phyloP scores from a whole-genome alignment of 2,797 vertebrate genomes.

The Acanthurus leucopareius region DNA sequence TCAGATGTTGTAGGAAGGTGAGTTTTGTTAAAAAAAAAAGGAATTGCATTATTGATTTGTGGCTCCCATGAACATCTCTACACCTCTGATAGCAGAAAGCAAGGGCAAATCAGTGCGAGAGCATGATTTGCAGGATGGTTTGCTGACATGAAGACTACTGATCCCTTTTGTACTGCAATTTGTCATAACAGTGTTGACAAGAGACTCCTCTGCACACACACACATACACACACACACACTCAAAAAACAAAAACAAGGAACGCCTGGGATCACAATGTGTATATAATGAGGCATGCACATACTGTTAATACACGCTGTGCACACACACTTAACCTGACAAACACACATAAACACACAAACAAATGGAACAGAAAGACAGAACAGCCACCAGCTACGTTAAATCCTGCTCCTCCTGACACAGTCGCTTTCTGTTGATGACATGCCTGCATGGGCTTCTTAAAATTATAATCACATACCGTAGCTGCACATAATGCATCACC shows the following conservation, averaged over 20 bases:
- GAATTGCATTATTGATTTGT: slow-evolving; percentile 68
- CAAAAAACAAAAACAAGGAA: slow-evolving; percentile 35
- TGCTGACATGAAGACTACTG: slow-evolving; percentile 68
- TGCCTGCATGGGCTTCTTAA: slow-evolving; percentile 18
- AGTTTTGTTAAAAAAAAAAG: slow-evolving; percentile 46
- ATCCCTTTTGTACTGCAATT: slow-evolving; percentile 79
- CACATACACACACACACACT: neutral
- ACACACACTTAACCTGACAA: slow-evolving; percentile 28
- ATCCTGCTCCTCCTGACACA: slow-evolving; percentile 30
- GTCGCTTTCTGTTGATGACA: slow-evolving; percentile 25
- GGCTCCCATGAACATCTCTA: slow-evolving; percentile 50
- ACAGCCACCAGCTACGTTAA: slow-evolving; percentile 28
- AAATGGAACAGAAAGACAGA: slow-evolving; percentile 6
- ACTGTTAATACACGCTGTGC: slow-evolving; percentile 45
- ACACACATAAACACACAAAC: slow-evolving; percentile 28
- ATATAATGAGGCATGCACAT: slow-evolving; percentile 58
- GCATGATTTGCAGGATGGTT: slow-evolving; percentile 49
- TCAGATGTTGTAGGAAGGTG: slow-evolving; percentile 12
- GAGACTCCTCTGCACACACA: slow-evolving; percentile 55
- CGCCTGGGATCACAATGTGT: slow-evolving; percentile 53
- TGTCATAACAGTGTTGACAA: slow-evolving; percentile 79
- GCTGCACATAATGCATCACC: neutral
- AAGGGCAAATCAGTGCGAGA: slow-evolving; percentile 22
- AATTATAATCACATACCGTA: slow-evolving; percentile 15
- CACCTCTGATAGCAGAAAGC: slow-evolving; percentile 43